phyloP scores from a whole-genome alignment of 2,888 invertebrate genomes.

The Eremobia ochroleuca region DNA sequence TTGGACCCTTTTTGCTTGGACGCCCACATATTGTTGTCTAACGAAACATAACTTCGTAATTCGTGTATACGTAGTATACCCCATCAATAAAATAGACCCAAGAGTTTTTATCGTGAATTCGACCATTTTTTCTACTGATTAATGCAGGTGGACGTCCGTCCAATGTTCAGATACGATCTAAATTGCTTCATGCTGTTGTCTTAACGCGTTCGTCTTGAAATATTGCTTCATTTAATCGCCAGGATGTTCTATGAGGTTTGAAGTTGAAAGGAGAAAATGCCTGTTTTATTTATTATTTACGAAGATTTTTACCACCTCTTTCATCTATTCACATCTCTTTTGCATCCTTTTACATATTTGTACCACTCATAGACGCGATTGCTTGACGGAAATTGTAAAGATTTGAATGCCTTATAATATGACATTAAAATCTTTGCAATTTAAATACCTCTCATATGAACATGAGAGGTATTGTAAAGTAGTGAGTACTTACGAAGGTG shows the following conservation, averaged over 20 bases:
- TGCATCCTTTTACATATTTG: not conserved
- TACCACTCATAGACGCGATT: not conserved
- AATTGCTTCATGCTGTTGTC: conserved; percentile 30
- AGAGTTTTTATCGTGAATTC: not conserved
- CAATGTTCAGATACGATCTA: conserved; percentile 44
- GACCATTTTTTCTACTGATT: conserved; percentile 17
- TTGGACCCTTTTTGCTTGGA: no score
- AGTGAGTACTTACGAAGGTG: conserved; percentile 95
- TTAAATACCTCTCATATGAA: no score
- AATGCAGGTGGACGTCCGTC: conserved; percentile 22
- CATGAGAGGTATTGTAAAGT: not conserved
- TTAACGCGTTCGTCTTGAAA: conserved; percentile 37
- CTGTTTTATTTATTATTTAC: not conserved
- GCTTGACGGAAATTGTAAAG: conserved; percentile 2
- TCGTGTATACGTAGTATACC: not conserved
- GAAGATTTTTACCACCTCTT: not conserved
- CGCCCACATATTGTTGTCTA: no score
- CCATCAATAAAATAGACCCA: conserved; percentile 7
- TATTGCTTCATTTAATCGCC: conserved; percentile 41
- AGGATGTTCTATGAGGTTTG: conserved; percentile 29
- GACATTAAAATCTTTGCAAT: no score
- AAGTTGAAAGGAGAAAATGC: conserved; percentile 8
- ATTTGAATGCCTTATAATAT: conserved; percentile 3
- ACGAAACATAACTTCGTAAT: not conserved
- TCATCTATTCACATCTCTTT: conserved; percentile 7